Percentiles rank a stretch among this genome's conserved stretches.
phyloP scores from a whole-genome alignment of 2,113 vertebrate species.

The Syrmaticus mikado region DNA sequence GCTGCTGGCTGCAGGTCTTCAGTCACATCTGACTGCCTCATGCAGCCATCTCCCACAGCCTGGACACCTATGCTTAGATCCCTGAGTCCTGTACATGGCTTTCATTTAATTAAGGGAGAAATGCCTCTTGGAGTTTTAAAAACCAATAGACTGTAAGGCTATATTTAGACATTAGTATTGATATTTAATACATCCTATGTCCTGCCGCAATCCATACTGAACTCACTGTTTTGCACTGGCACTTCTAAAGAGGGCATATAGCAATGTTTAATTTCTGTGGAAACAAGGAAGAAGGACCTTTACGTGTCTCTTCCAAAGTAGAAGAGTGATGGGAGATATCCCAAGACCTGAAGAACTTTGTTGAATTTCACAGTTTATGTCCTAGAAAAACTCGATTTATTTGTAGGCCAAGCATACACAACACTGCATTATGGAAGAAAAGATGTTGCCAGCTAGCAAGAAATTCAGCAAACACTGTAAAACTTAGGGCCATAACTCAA shows the following conservation, averaged over 20 bases:
- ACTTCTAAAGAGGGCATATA: neutral
- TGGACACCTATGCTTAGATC: rapidly evolving
- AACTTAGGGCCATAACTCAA: neutral
- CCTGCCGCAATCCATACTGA: neutral
- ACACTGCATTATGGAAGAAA: neutral
- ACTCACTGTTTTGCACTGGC: neutral
- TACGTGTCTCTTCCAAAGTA: neutral
- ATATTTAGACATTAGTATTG: neutral
- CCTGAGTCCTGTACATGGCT: neutral
- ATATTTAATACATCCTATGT: neutral
- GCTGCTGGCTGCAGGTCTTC: neutral
- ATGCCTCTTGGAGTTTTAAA: neutral
- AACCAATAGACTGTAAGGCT: neutral
- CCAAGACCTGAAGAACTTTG: neutral
- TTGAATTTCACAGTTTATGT: neutral
- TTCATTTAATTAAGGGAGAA: neutral
- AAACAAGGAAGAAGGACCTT: neutral
- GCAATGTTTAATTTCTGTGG: neutral
- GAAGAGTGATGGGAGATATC: neutral
- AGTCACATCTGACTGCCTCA: neutral
- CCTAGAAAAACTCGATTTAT: neutral
- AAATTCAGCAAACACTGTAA: neutral
- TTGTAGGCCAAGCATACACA: neutral
- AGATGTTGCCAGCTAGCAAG: neutral
- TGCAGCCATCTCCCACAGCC: neutral